phyloP scores from a whole-genome alignment of 2,888 invertebrate genomes.

The Harpagoxenus sublaevis region DNA sequence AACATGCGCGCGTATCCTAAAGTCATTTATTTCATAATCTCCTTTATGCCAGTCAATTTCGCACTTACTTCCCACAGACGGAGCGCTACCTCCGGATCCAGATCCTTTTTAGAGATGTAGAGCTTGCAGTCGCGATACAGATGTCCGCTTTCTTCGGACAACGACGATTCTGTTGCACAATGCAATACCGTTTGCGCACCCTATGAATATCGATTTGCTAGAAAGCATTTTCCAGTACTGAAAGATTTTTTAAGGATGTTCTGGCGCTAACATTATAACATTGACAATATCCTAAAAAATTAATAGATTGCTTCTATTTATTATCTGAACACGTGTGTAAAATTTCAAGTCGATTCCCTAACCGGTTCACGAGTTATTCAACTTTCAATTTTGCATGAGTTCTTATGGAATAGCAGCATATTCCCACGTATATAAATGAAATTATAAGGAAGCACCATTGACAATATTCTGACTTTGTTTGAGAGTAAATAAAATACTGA shows the following conservation, averaged over 20 bases:
- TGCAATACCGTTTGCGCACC: slow-evolving; percentile 93
- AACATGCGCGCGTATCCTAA: slow-evolving; percentile 27
- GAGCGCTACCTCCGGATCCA: slow-evolving; percentile 89
- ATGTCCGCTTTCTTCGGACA: slow-evolving; percentile 90
- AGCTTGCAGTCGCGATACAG: slow-evolving; percentile 92
- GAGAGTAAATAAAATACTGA: too few species aligned
- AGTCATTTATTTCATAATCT: slow-evolving; percentile 64
- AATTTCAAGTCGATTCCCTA: too few species aligned
- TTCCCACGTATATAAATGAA: too few species aligned
- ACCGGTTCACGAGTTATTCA: too few species aligned
- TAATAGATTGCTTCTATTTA: too few species aligned
- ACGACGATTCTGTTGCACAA: slow-evolving; percentile 90
- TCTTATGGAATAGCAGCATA: too few species aligned
- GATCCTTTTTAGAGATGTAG: slow-evolving; percentile 88
- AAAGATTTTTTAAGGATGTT: not conserved
- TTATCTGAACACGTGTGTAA: too few species aligned
- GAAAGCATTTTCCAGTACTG: not conserved
- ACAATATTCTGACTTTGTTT: too few species aligned
- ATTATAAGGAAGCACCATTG: too few species aligned
- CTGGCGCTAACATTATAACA: too few species aligned
- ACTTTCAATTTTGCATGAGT: too few species aligned
- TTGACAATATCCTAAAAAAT: too few species aligned
- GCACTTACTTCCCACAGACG: slow-evolving; percentile 92
- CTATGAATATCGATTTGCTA: slow-evolving; percentile 85
- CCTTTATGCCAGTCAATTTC: slow-evolving; percentile 85